A percentile compares a stretch with the other conserved stretches of the same genome.
Evolutionary conservation across 2,113 vertebrate species (phyloP).

Genomic region (Alectura lathami): DNA sequence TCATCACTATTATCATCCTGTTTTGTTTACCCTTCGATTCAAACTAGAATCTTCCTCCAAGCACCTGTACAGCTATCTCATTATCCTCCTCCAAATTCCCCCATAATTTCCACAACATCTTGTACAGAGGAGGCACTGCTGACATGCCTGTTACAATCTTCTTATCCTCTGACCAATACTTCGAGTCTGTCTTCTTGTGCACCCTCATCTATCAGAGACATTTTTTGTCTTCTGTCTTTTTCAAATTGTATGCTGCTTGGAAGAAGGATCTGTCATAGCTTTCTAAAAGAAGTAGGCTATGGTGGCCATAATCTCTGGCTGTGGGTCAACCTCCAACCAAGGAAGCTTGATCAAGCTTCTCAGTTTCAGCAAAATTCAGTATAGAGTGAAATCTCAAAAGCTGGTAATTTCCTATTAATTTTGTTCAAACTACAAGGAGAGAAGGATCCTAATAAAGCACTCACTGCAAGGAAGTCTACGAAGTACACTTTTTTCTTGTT

Average conservation of each 20-base stretch:
- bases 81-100: neutral
- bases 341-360: neutral
- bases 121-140: neutral
- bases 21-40: neutral
- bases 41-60: neutral
- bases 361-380: neutral
- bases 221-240: neutral
- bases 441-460: neutral
- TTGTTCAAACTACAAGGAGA: neutral
- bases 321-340: neutral
- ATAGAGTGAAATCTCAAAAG: neutral
- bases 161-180: neutral
- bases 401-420: neutral
- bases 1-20: neutral
- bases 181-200: neutral
- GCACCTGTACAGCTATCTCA: neutral
- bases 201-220: neutral
- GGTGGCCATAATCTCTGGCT: neutral
- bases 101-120: neutral
- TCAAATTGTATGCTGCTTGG: neutral
- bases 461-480: neutral
- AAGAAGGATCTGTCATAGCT: neutral
- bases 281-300: neutral
- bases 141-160: neutral
- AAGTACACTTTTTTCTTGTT: neutral